Evolutionary conservation across 2,888 invertebrate genomes (phyloP).

Genomic region (Dorcus parallelipipedus): DNA sequence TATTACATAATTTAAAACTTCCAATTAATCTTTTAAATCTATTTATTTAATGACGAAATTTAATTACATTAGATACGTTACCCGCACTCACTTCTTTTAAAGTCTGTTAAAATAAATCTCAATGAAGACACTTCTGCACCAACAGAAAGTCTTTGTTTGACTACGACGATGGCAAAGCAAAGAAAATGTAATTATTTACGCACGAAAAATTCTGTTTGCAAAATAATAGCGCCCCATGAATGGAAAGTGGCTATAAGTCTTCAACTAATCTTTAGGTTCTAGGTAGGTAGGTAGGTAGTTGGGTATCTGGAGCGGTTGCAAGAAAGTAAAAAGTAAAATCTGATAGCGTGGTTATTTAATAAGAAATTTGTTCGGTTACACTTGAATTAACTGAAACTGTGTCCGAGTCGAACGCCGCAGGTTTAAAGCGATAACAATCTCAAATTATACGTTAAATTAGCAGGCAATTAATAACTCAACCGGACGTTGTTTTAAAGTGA

Average conservation of each 20-base stretch:
- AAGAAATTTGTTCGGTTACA: background rate
- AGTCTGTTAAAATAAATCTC: background rate
- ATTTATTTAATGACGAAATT: no score
- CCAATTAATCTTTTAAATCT: no score
- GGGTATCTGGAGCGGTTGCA: background rate
- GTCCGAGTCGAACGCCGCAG: no score
- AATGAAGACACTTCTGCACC: constrained; percentile 8
- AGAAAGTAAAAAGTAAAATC: background rate
- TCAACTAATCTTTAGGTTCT: background rate
- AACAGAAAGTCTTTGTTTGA: constrained; percentile 4
- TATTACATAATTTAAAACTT: no score
- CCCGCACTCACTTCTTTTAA: background rate
- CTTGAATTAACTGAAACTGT: background rate
- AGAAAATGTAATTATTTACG: constrained; percentile 26
- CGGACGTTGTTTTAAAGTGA: no score
- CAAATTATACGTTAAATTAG: no score
- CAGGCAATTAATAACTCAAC: no score
- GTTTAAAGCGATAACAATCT: no score
- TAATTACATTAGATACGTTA: background rate
- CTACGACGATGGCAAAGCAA: constrained; percentile 15
- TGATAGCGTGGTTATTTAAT: background rate
- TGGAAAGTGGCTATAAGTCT: constrained; percentile 20
- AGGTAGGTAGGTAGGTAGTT: background rate
- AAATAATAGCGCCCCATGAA: constrained; percentile 20
- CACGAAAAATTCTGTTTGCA: constrained; percentile 26